These are phyloP conservation scores for Calameuta pallipes DNA, from an alignment of 2,888 invertebrate species.

Conservation along the genomic window DNA sequence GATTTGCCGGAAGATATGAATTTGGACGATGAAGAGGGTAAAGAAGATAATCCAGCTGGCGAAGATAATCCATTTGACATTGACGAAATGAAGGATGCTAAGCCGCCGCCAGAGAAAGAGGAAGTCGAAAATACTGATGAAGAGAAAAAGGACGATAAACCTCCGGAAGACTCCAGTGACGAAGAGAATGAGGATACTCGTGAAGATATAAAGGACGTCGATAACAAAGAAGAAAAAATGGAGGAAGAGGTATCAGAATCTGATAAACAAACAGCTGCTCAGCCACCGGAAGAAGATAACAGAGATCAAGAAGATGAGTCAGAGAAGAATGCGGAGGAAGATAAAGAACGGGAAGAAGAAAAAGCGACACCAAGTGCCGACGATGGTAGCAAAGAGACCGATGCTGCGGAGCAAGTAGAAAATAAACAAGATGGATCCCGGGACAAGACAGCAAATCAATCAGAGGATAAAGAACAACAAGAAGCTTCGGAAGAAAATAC, in stretches of 20 bases:
- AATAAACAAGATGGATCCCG: conserved; percentile 61
- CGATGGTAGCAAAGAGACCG: conserved; percentile 58
- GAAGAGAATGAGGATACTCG: conserved; percentile 60
- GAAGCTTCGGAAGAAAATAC: conserved; percentile 67
- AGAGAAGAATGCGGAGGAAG: conserved; percentile 58
- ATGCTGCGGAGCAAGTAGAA: conserved; percentile 69
- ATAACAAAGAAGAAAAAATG: conserved; percentile 41
- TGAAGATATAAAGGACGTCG: conserved; percentile 46
- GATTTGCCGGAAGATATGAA: conserved; percentile 90
- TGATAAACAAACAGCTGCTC: conserved; percentile 55
- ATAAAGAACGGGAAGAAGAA: conserved; percentile 48
- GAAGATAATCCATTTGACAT: conserved; percentile 89
- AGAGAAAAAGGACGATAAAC: conserved; percentile 31
- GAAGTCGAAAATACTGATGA: conserved; percentile 55
- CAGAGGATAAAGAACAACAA: conserved; percentile 65
- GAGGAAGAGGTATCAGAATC: conserved; percentile 47
- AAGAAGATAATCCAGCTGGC: conserved; percentile 72
- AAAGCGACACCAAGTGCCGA: conserved; percentile 55
- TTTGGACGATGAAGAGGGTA: conserved; percentile 78
- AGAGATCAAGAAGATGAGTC: conserved; percentile 60
- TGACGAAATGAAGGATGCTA: conserved; percentile 77
- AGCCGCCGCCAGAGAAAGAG: conserved; percentile 58
- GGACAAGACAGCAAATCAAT: conserved; percentile 65
- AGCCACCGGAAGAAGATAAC: conserved; percentile 66
- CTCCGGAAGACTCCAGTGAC: conserved; percentile 48